Percentiles rank a stretch among this genome's conserved stretches.
phyloP scores from a whole-genome alignment of 2,113 vertebrate genomes.

The Acanthisitta chloris region DNA sequence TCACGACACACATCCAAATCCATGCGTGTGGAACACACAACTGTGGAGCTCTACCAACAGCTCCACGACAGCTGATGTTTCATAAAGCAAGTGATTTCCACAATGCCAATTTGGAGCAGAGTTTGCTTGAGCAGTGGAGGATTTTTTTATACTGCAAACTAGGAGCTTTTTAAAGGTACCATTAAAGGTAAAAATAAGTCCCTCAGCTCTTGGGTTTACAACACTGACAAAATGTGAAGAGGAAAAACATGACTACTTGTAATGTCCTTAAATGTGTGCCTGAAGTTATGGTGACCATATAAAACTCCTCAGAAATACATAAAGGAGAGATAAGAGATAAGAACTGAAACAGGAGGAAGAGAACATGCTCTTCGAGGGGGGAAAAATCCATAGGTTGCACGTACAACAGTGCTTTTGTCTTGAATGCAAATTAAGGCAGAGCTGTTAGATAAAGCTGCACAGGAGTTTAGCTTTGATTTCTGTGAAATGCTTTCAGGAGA shows the following conservation, averaged over 20 bases:
- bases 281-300: not conserved
- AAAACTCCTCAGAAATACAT: not conserved
- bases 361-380: not conserved
- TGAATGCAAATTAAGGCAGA: not conserved
- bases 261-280: not conserved
- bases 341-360: not conserved
- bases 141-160: not conserved
- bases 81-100: not conserved
- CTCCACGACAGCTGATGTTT: not conserved
- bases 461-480: not conserved
- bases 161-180: not conserved
- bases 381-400: not conserved
- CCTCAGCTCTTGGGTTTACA: not conserved
- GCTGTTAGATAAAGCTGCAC: not conserved
- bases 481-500: not conserved
- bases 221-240: not conserved
- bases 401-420: not conserved
- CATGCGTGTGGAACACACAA: not conserved
- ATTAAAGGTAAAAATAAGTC: not conserved
- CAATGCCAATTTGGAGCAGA: not conserved
- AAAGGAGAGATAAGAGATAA: not conserved
- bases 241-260: not conserved
- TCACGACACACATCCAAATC: not conserved
- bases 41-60: not conserved
- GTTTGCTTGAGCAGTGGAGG: not conserved